Conservation (phyloP, 2,888 invertebrate genomes). For the Sesia apiformis region DNA sequence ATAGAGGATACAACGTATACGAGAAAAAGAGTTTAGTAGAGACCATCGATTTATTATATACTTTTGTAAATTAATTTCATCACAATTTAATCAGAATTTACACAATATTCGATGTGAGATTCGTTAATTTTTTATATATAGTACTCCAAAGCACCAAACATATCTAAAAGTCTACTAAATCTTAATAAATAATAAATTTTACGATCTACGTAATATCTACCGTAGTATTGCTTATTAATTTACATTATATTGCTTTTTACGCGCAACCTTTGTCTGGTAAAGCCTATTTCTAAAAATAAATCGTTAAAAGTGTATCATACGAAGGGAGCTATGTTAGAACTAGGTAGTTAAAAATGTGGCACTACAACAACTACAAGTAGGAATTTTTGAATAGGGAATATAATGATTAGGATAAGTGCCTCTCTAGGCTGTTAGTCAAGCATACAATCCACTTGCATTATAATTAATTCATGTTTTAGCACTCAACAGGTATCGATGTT, state of each 20-base stretch:
- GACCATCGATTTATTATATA: slow-evolving; percentile 10
- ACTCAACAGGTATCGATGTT: no score
- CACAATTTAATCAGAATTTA: slow-evolving; percentile 29
- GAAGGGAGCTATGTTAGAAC: slow-evolving; percentile 23
- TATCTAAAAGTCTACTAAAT: slow-evolving; percentile 52
- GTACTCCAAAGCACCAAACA: slow-evolving; percentile 64
- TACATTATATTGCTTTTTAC: slow-evolving; percentile 66
- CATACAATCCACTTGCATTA: no score
- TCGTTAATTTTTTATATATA: slow-evolving; percentile 42
- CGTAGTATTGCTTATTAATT: slow-evolving; percentile 65
- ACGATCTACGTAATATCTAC: slow-evolving; percentile 43
- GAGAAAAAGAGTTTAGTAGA: not conserved
- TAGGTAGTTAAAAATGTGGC: slow-evolving; percentile 46
- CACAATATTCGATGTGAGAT: slow-evolving; percentile 58
- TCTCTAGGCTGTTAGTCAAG: slow-evolving; percentile 18
- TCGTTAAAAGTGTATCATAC: slow-evolving; percentile 11
- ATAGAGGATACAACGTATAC: slow-evolving; percentile 2
- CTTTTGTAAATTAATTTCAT: slow-evolving; percentile 16
- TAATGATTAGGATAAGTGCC: slow-evolving; percentile 40
- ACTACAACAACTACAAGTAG: slow-evolving; percentile 45
- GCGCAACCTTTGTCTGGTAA: slow-evolving; percentile 51
- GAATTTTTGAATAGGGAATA: slow-evolving; percentile 40
- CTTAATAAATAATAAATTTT: slow-evolving; percentile 37
- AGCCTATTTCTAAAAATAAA: slow-evolving; percentile 38
- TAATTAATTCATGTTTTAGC: no score